These are phyloP conservation scores for Drosophila takahashii DNA, from an alignment of 1,140 invertebrate genomes.

Conservation along the genomic window DNA sequence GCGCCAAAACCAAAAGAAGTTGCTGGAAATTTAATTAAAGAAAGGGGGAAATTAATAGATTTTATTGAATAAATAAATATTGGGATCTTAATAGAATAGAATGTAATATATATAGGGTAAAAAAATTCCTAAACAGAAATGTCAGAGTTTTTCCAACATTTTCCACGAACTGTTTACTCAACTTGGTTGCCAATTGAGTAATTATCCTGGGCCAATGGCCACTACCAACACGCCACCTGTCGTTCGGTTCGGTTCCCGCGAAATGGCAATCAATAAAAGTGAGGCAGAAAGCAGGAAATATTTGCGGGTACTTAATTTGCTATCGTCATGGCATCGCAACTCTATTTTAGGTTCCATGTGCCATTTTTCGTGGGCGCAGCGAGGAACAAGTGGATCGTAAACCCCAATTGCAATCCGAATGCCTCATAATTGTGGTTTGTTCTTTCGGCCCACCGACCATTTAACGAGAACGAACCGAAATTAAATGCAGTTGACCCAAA, in stretches of 20 bases:
- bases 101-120: too few species aligned
- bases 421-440: slow-evolving; percentile 59
- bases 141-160: neutral
- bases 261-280: slow-evolving; percentile 25
- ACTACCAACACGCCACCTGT: slow-evolving; percentile 38
- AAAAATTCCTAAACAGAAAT: too few species aligned
- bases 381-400: slow-evolving; percentile 44
- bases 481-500: slow-evolving; percentile 80
- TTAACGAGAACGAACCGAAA: slow-evolving; percentile 74
- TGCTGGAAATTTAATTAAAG: too few species aligned
- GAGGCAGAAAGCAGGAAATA: neutral
- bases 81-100: neutral
- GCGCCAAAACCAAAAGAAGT: slow-evolving; percentile 36
- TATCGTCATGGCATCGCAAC: slow-evolving; percentile 32
- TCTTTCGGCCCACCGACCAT: slow-evolving; percentile 37
- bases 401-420: slow-evolving; percentile 72
- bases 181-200: slow-evolving; percentile 5
- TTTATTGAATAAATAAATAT: neutral
- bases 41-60: neutral
- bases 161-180: neutral
- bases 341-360: slow-evolving; percentile 36
- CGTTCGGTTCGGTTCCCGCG: neutral
- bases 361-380: slow-evolving; percentile 21
- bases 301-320: slow-evolving; percentile 16
- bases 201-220: slow-evolving; percentile 4